Base-by-base conservation (phyloP, 2,888 invertebrate genomes). In the Brachypalpus laphriformis region DNA sequence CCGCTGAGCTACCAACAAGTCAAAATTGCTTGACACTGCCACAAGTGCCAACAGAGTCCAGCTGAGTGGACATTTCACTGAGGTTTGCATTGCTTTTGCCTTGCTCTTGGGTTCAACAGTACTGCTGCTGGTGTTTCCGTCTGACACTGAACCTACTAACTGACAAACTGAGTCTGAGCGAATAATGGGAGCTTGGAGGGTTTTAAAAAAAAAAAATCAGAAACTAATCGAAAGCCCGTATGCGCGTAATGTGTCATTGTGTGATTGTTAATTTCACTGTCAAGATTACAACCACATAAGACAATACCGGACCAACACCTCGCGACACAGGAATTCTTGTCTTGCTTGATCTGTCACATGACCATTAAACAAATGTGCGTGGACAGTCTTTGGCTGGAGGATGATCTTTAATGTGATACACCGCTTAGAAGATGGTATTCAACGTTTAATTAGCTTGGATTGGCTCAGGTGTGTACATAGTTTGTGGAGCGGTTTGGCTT, bases 191-290 rank as follows among this genome's bases (percentile, higher is more conserved):
- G 25, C 34, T 61, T 70, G 22, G 68, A n/a, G 40, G 77, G 42
- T 61, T 16, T 75, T 22, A 6, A 49, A 42, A 28, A n/a, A 28
- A 61, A 47, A 47, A 42, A 42, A 59, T 16, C 51, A 25, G 37
- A 45, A 22, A 9, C 16, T 31, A 18, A 47, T 31, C 37, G 25
- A 28, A 14, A 14, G 11, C n/a, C n/a, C 5, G 1, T 8, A 3
- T 63, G 18, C 42, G 20, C 31, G 14, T 18, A 11, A 20, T 25
- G 25, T 74, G 11, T 54, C 31, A 22, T n/a, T 74, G 40, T 68
- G 40, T 34, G 70, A 72, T 68, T 66, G 61, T 14, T 45, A 47
- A 54, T 63, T 72, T 82, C 61, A 78, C 18, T 77, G 82, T 25
- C 59, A 68, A 68, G 71, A 47, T 51, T 40, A 82, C 51, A 61